A percentile compares a stretch with the other conserved stretches of the same genome.
Evolutionary conservation across 92 coral and sea anemone genomes (phyloP).

Genomic region (Parazoanthus swiftii): DNA sequence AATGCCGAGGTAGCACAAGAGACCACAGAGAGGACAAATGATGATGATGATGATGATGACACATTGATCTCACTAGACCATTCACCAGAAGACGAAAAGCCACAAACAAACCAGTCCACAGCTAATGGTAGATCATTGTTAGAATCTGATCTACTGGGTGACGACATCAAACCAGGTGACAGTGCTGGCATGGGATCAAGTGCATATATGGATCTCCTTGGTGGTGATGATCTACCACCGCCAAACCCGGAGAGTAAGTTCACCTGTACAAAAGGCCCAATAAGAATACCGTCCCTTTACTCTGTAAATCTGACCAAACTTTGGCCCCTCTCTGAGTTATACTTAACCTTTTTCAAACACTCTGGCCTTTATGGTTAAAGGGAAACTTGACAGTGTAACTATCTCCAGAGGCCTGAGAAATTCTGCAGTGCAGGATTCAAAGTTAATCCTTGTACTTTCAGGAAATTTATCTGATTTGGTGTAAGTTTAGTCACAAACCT

Average conservation of each 20-base stretch:
- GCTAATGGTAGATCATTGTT: conserved; percentile 55
- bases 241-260: conserved; percentile 39
- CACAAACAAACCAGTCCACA: conserved; percentile 35
- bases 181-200: conserved; percentile 47
- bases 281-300: neutral
- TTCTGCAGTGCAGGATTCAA: neutral
- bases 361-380: neutral
- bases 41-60: conserved; percentile 82
- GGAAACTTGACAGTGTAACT: neutral
- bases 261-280: neutral
- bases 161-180: conserved; percentile 31
- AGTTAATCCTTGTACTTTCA: too few species aligned
- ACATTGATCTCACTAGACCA: conserved; percentile 82
- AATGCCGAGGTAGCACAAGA: conserved; percentile 66
- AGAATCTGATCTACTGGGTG: conserved; percentile 77
- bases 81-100: conserved; percentile 67
- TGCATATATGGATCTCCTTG: conserved; percentile 70
- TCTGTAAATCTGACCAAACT: neutral
- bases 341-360: neutral
- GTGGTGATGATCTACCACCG: conserved; percentile 62
- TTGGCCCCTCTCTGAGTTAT: neutral
- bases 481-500: neutral
- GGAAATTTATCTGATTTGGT: neutral
- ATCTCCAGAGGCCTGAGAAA: neutral
- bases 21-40: conserved; percentile 37